phyloP scores from a whole-genome alignment of 2,797 vertebrate genomes.

The Sebastes taczanowskii region DNA sequence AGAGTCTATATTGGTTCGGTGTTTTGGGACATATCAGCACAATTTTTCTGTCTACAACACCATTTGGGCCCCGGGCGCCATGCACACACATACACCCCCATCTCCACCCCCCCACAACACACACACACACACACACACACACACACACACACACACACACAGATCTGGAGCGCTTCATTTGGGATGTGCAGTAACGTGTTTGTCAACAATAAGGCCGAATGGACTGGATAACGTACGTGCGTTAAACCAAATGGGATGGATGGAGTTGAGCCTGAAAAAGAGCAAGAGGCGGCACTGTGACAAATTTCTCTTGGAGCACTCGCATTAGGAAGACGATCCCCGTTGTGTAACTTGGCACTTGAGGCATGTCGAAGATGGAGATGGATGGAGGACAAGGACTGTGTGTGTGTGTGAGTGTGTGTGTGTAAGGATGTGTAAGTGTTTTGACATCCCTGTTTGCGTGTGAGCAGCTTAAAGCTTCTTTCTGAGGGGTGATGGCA shows the following conservation, averaged over 20 bases:
- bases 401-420: background rate
- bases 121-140: background rate
- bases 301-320: constrained; percentile 49
- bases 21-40: constrained; percentile 27
- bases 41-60: constrained; percentile 35
- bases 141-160: background rate
- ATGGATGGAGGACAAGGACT: constrained; percentile 44
- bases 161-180: constrained; percentile 18
- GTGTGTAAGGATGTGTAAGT: constrained; percentile 20
- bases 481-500: constrained; percentile 18
- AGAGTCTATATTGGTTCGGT: constrained; percentile 9
- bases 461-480: constrained; percentile 49
- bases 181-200: constrained; percentile 36
- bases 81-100: background rate
- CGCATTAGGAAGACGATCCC: constrained; percentile 56
- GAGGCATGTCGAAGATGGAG: constrained; percentile 31
- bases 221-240: constrained; percentile 3
- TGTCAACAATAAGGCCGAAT: constrained; percentile 23
- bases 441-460: constrained; percentile 47
- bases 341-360: constrained; percentile 70
- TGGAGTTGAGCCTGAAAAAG: constrained; percentile 39
- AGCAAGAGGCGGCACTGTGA: constrained; percentile 46
- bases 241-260: constrained; percentile 36
- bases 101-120: background rate
- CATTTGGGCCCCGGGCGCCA: constrained; percentile 39